These are phyloP conservation scores for Balearica regulorum DNA, from an alignment of 2,797 vertebrate genomes.

Conservation along the genomic window DNA sequence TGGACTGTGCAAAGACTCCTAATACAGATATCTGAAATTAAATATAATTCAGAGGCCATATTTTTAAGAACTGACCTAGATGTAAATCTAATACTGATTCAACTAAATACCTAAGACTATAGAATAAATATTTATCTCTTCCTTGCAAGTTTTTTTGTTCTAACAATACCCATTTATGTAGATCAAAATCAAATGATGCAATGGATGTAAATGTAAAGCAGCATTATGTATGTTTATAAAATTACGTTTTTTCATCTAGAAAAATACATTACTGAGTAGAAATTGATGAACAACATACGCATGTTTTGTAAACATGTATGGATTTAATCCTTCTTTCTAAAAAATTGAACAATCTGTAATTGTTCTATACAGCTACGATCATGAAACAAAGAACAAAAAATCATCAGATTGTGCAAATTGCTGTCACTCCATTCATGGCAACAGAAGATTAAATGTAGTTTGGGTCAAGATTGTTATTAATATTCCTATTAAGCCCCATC, in stretches of 20 bases:
- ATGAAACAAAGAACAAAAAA: background rate
- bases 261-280: background rate
- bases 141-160: background rate
- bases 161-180: background rate
- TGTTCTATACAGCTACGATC: background rate
- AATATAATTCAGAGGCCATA: background rate
- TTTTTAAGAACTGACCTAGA: background rate
- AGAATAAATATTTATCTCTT: background rate
- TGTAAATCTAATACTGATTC: background rate
- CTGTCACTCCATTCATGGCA: background rate
- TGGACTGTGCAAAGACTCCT: background rate
- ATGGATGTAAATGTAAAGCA: background rate
- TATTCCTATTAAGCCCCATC: background rate
- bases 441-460: background rate
- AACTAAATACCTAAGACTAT: background rate
- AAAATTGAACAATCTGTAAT: background rate
- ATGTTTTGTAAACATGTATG: background rate
- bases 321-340: background rate
- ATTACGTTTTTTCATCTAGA: background rate
- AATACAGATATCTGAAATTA: background rate
- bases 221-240: background rate
- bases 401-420: background rate
- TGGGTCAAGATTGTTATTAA: constrained; percentile 1
- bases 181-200: background rate
- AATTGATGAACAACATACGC: background rate